Base-by-base conservation (phyloP, 2,113 vertebrate species). In the Vulpes ferrilata region DNA sequence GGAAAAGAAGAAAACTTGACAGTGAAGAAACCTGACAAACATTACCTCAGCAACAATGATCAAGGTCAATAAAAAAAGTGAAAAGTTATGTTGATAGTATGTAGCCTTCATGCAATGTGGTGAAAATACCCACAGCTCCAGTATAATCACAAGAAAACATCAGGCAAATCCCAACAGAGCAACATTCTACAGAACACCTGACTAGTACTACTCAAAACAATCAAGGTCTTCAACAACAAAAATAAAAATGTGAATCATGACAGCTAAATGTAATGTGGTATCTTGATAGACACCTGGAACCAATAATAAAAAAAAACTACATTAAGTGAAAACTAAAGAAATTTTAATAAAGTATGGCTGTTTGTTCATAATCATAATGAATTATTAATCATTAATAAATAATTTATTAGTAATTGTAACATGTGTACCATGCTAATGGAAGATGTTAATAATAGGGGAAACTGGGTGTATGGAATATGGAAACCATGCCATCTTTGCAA, bases 281-380 rank as follows among this genome's bases (percentile, higher is more conserved):
- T 43, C 69, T 10, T 35, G 60, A 91, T 60, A 80, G 15, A 15
- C 22, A 65, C 11, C 13, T 60, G 23, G 4, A 80, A 76, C 43
- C 15, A 65, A 64, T 9, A 60, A 30, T 35, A 16, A 20, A 60
- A 30, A 43, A 43, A 43, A 43, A 7, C 43, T 43, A 43, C 30
- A n/a, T 32, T 67, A 73, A 53, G 25, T 60, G 69, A 57, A 79
- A 88, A 19, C 27, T 62, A 71, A 81, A 71, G 20, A 92, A 86
- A 97, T 88, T 11, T 83, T 35, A 87, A 62, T 65, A 30, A 93
- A 71, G 20, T 20, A 0, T 81, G 9, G 43, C 38, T 85, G 79
- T 79, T 65, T 84, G n/a, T 90, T 90, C 92, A 95, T 83, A 92
- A 57, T 65, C 74, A 51, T 27, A 78, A 90, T 78, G 38, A 93